These are phyloP conservation scores for Campylomormyrus numenius DNA, from an alignment of 2,113 vertebrate species.

Conservation along the genomic window DNA sequence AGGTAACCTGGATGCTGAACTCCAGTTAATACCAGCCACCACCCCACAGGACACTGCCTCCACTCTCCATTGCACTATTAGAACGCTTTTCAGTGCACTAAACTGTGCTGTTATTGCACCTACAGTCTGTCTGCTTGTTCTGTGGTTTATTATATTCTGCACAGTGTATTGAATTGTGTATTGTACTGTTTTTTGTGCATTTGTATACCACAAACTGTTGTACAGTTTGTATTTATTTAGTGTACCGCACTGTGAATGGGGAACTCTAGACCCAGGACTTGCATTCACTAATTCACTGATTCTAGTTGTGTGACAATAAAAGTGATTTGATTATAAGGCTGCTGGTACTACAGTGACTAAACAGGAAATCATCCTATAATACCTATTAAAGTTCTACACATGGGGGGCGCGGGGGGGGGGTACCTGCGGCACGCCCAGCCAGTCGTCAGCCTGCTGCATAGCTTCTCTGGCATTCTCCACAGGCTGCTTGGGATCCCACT, in stretches of 20 bases:
- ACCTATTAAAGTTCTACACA: neutral
- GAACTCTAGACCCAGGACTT: neutral
- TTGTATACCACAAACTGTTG: neutral
- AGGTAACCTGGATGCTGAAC: neutral
- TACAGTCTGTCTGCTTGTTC: neutral
- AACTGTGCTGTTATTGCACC: neutral
- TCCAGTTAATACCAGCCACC: neutral
- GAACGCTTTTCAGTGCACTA: neutral
- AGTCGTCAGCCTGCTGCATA: slow-evolving; percentile 89
- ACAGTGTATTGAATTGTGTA: neutral
- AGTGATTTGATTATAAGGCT: neutral
- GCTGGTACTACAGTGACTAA: neutral
- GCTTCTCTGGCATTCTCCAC: slow-evolving; percentile 83
- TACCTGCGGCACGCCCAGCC: slow-evolving; percentile 88
- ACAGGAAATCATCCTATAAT: neutral
- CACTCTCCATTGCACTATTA: neutral
- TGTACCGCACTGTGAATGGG: neutral
- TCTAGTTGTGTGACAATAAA: neutral
- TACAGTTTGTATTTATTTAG: neutral
- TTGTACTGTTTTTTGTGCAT: neutral
- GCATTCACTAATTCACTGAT: neutral
- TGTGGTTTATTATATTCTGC: neutral
- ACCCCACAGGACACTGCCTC: neutral
- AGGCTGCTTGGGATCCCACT: slow-evolving; percentile 82
- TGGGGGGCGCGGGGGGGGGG: neutral